These are phyloP conservation scores for Miichthys miiuy DNA, from an alignment of 2,797 vertebrate species.

Conservation along the genomic window DNA sequence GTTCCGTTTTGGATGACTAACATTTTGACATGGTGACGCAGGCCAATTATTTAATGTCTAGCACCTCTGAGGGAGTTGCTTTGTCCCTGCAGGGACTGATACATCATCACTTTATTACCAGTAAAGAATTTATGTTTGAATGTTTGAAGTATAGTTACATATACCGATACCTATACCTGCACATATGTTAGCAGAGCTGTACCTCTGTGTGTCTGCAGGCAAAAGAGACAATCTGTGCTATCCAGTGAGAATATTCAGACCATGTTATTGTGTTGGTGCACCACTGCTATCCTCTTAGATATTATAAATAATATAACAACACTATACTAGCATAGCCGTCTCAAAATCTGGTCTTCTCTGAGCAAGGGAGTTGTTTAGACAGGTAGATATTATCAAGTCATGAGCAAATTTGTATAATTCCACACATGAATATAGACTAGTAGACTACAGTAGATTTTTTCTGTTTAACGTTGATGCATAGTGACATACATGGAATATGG, in stretches of 20 bases:
- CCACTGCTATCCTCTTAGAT: too few species aligned
- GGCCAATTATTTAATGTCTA: background rate
- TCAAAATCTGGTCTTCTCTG: constrained; percentile 19
- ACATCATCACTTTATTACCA: background rate
- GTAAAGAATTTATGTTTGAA: background rate
- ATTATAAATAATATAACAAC: constrained; percentile 62
- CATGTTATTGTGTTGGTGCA: background rate
- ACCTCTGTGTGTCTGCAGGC: constrained; percentile 11
- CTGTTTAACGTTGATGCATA: background rate
- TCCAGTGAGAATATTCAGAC: constrained; percentile 23
- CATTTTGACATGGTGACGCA: too few species aligned
- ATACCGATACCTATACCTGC: background rate
- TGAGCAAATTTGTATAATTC: background rate
- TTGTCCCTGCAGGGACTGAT: background rate
- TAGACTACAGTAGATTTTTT: background rate
- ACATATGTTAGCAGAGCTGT: background rate
- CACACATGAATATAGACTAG: background rate
- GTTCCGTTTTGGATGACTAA: constrained; percentile 3
- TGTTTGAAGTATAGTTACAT: background rate
- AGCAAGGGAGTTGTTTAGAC: background rate
- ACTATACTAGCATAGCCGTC: background rate
- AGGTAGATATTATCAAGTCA: background rate
- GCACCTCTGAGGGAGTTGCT: background rate
- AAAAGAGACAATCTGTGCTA: background rate
- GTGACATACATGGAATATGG: background rate